phyloP scores from a whole-genome alignment of 2,888 invertebrate species.

The Catonia carolina region DNA sequence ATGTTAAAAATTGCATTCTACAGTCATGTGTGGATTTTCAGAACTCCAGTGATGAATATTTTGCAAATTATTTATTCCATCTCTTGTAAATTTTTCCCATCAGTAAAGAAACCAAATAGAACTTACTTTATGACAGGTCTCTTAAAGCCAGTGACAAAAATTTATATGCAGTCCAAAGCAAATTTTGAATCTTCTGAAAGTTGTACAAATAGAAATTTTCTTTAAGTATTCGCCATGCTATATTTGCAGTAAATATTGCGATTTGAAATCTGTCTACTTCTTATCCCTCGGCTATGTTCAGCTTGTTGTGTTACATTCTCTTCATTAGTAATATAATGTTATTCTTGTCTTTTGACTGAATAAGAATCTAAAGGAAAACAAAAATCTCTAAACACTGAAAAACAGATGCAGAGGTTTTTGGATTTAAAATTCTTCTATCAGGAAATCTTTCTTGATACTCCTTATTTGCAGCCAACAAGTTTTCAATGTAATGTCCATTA shows the following conservation, averaged over 20 bases:
- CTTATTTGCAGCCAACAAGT: neutral
- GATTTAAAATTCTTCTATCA: constrained; percentile 1
- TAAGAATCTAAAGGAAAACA: neutral
- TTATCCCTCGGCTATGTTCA: neutral
- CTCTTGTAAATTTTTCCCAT: neutral
- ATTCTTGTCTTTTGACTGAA: neutral
- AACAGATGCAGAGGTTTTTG: neutral
- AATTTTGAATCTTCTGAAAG: constrained; percentile 1
- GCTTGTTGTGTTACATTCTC: neutral
- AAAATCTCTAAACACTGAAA: neutral
- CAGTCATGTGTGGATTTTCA: neutral
- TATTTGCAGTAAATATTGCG: neutral
- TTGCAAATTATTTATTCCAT: neutral
- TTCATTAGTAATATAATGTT: neutral
- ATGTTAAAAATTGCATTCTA: neutral
- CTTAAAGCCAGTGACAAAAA: constrained; percentile 4
- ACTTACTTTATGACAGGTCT: constrained; percentile 4
- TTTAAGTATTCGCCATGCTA: constrained; percentile 1
- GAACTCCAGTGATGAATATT: neutral
- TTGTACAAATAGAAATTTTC: neutral
- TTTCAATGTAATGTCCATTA: neutral
- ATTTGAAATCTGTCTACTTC: neutral
- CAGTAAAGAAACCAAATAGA: neutral
- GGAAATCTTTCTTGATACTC: neutral
- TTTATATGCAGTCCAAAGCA: neutral